Evolutionary conservation across 2,797 vertebrate species (phyloP), one percentile per base, ranked within the genome.

Genomic region (Threskiornis aethiopicus): DNA sequence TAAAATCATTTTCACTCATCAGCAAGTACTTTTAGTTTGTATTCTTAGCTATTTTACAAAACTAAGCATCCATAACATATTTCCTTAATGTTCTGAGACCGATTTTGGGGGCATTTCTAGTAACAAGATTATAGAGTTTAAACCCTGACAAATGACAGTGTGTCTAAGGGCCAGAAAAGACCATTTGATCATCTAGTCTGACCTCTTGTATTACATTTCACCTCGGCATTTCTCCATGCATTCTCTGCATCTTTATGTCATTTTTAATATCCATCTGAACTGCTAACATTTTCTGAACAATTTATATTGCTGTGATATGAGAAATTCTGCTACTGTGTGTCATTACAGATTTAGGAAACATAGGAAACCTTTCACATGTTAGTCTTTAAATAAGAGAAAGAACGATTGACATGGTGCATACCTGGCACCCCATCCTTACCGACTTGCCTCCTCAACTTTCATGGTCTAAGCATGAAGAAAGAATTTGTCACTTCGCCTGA

Each of bases 391-490:
- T 93, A 96, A 93, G 42, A 70, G 55, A 65, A 87, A 42, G 39
- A 83, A 54, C 6, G 13, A 89, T 24, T 85, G 70, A 82, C 31
- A 19, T 61, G 31, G 22, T 77, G 42, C 42, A 47, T 75, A 81
- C 75, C 79, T 71, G 92, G 66, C 92, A 95, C 41, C 22, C 55
- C 73, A 54, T 47, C 80, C 80, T 85, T 58, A 73, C 33, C 1
- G 4, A 51, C 80, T 67, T 41, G 61, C 85, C 89, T 96, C 89
- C 95, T 97, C 96, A 98, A 35, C 72, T 98, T 97, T 97, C 97
- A 97, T 20, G 69, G 94, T 79, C 76, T 94, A 93, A 93, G 54
- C 72, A 39, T 16, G 49, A 95, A 90, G 88, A 95, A 79, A 92
- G 93, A 92, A 96, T 95, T 89, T 96, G 94, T 97, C 97, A 95